A percentile compares a stretch with the other conserved stretches of the same genome.
Conservation (phyloP, 2,888 invertebrate genomes). For the Lasioglossum villosulum region DNA sequence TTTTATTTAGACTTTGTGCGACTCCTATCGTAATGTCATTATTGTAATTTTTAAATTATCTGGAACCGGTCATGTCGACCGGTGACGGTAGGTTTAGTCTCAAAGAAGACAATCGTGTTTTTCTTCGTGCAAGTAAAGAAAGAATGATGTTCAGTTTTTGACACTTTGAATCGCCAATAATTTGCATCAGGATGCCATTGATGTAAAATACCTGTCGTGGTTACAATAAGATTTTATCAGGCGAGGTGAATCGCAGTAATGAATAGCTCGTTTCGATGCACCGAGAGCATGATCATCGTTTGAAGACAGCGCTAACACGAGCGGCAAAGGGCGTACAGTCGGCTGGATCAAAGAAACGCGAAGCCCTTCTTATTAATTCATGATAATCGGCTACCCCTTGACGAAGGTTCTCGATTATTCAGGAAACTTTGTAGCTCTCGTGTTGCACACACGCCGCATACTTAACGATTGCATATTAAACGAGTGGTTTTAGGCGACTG, state of each 20-base stretch:
- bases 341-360: conserved; percentile 65
- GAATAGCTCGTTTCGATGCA: conserved; percentile 28
- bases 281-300: conserved; percentile 36
- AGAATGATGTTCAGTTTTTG: neutral
- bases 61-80: too few species aligned
- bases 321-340: conserved; percentile 49
- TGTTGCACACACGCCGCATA: neutral
- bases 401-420: conserved; percentile 48
- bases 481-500: neutral
- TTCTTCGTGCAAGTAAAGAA: neutral
- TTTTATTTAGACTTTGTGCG: too few species aligned
- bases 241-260: conserved; percentile 31
- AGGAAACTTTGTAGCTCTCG: neutral
- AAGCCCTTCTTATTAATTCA: conserved; percentile 64
- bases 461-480: neutral
- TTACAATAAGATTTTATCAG: conserved; percentile 7
- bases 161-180: neutral
- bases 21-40: too few species aligned
- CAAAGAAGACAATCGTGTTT: neutral
- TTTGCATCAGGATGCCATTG: neutral
- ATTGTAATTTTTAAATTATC: too few species aligned
- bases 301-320: conserved; percentile 23
- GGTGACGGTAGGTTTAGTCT: neutral
- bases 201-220: neutral
- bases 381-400: conserved; percentile 64